These are phyloP conservation scores for Clarias gariepinus DNA, from an alignment of 2,113 vertebrate genomes.

Conservation along the genomic window DNA sequence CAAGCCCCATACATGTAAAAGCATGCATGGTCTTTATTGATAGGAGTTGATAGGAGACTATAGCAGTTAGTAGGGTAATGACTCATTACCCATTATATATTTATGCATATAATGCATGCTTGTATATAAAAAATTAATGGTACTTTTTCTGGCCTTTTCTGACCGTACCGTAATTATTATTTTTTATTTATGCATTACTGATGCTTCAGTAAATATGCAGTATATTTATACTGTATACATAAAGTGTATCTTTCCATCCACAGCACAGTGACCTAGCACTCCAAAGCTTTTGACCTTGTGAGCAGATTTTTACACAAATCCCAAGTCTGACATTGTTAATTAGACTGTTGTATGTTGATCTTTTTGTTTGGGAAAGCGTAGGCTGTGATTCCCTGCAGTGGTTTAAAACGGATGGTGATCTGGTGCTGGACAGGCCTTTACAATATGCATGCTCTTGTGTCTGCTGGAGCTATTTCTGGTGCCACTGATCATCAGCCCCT, in stretches of 20 bases:
- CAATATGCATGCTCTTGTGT: constrained; percentile 45
- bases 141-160: neutral
- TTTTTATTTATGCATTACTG: neutral
- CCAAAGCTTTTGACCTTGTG: constrained; percentile 1
- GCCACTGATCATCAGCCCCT: constrained; percentile 59
- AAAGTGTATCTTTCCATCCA: neutral
- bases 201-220: neutral
- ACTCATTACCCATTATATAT: neutral
- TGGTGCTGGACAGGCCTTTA: constrained; percentile 44
- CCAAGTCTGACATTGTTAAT: neutral
- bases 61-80: neutral
- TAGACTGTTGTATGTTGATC: constrained; percentile 8
- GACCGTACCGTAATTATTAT: neutral
- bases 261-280: neutral
- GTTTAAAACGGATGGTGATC: constrained; percentile 61
- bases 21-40: neutral
- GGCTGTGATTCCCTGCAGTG: constrained; percentile 23
- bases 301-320: neutral
- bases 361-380: constrained; percentile 44
- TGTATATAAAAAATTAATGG: neutral
- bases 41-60: neutral
- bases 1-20: neutral
- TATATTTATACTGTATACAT: neutral
- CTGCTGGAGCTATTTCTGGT: constrained; percentile 67
- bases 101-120: neutral